A percentile compares a stretch with the other conserved stretches of the same genome.
Conservation (phyloP, 2,888 invertebrate species). For the Mesochorus sp. region DNA sequence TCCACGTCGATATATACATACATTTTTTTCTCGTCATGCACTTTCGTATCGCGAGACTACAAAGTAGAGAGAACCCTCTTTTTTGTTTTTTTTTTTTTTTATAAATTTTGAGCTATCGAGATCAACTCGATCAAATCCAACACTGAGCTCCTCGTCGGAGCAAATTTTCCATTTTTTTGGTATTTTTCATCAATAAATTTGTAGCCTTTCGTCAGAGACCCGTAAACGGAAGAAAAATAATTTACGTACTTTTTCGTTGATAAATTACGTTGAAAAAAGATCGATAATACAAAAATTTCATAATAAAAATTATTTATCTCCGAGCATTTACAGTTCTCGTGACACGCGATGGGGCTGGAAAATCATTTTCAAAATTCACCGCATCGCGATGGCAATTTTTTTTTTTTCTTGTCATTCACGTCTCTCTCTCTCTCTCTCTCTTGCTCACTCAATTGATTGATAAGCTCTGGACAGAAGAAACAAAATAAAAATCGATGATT, state of each 20-base stretch:
- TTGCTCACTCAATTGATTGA: slow-evolving; percentile 31
- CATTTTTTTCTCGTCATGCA: slow-evolving; percentile 2
- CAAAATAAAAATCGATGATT: slow-evolving; percentile 29
- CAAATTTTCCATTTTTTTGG: background rate
- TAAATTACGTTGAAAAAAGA: background rate
- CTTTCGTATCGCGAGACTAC: slow-evolving; percentile 19
- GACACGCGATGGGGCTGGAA: background rate
- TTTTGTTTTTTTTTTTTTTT: slow-evolving; percentile 11
- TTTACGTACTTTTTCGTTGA: background rate
- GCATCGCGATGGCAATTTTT: background rate
- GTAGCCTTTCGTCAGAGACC: background rate
- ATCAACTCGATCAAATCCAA: slow-evolving; percentile 56
- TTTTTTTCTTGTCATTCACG: background rate
- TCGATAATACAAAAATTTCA: background rate
- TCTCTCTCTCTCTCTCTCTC: too few species aligned
- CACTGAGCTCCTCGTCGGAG: background rate
- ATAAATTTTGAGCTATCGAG: slow-evolving; percentile 57
- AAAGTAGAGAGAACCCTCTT: slow-evolving; percentile 34
- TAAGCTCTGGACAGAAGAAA: slow-evolving; percentile 38
- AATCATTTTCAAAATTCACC: background rate
- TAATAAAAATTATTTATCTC: background rate
- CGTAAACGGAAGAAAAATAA: slow-evolving; percentile 14
- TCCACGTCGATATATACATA: slow-evolving; percentile 3
- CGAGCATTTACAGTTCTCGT: background rate
- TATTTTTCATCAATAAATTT: background rate